Evolutionary conservation across 2,888 invertebrate genomes (phyloP).

Genomic region (Calliopum simillimum): DNA sequence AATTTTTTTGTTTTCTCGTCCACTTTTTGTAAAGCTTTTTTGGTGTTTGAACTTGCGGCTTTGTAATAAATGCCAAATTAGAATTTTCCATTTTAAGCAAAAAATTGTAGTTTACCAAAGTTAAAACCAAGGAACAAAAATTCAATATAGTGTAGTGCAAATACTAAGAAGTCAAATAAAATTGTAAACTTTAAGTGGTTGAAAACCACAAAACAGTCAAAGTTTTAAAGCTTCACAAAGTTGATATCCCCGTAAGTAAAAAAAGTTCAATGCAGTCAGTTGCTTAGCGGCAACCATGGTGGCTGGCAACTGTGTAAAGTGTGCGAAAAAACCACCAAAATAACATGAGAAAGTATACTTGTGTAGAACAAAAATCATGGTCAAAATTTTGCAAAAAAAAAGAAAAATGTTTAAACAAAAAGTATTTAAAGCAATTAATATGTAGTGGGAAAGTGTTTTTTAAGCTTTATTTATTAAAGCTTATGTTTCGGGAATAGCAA

Average conservation of each 20-base stretch:
- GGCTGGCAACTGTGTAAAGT: neutral
- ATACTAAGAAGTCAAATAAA: neutral
- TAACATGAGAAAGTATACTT: neutral
- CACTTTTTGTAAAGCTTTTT: neutral
- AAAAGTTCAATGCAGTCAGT: neutral
- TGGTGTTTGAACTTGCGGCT: conserved; percentile 9
- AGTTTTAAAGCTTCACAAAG: neutral
- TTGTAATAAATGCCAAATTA: conserved; percentile 31
- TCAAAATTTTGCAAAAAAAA: no score
- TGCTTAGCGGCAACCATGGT: neutral
- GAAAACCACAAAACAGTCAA: neutral
- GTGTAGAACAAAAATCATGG: neutral
- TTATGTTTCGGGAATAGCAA: no score
- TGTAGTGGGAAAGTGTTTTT: no score
- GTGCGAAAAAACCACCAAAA: no score
- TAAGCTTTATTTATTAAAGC: no score
- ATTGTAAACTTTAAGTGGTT: neutral
- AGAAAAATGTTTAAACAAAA: no score
- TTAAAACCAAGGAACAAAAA: no score
- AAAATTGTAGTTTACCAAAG: no score
- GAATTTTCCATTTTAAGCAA: neutral
- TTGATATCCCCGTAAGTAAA: neutral
- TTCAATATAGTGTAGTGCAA: no score
- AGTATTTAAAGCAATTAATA: no score
- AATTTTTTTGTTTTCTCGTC: neutral